Evolutionary conservation across 2,888 invertebrate genomes (phyloP).

Genomic region (Phaedon cochleariae): DNA sequence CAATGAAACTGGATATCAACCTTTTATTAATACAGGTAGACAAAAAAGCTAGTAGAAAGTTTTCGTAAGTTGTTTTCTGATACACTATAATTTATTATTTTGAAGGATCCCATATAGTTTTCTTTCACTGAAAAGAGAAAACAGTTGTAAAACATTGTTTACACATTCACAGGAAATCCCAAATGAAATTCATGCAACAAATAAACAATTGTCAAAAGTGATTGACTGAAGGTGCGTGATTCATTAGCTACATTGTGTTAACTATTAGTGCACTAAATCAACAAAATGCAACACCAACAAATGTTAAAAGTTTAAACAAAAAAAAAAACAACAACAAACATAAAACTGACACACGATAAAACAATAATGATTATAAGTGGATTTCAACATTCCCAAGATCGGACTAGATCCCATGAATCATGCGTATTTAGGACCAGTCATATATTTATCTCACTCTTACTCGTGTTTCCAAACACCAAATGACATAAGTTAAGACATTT

Average conservation of each 20-base stretch:
- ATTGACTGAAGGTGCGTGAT: neutral
- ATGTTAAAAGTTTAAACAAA: slow-evolving; percentile 27
- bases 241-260: slow-evolving; percentile 25
- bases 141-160: slow-evolving; percentile 26
- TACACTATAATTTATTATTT: slow-evolving; percentile 35
- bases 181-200: slow-evolving; percentile 37
- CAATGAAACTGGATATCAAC: slow-evolving; percentile 34
- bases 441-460: no score
- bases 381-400: slow-evolving; percentile 12
- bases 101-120: slow-evolving; percentile 38
- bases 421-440: no score
- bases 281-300: slow-evolving; percentile 43
- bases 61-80: slow-evolving; percentile 34
- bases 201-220: slow-evolving; percentile 19
- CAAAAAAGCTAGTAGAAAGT: slow-evolving; percentile 44
- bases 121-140: slow-evolving; percentile 45
- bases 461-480: no score
- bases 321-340: slow-evolving; percentile 25
- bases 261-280: slow-evolving; percentile 39
- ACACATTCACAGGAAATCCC: slow-evolving; percentile 17
- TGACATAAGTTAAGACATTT: no score
- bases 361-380: neutral
- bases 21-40: slow-evolving; percentile 34
- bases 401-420: no score
- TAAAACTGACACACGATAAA: neutral